Percentiles rank a stretch among this genome's conserved stretches.
These are phyloP conservation scores for Dinomys branickii DNA, from an alignment of 2,113 vertebrate species.

Conservation along the genomic window DNA sequence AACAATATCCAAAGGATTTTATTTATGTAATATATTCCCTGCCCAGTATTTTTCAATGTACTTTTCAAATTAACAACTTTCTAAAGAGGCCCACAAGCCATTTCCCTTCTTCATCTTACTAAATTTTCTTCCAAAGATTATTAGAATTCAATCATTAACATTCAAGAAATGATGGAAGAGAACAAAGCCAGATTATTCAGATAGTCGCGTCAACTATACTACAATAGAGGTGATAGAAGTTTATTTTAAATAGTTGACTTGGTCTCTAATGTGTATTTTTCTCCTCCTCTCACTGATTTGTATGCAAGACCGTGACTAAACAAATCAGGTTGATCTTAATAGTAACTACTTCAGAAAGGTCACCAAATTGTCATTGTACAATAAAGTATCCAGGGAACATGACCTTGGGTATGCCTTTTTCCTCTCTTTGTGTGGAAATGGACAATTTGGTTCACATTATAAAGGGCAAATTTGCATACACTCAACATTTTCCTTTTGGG, in stretches of 20 bases:
- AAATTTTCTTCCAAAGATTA: not conserved
- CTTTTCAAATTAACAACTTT: not conserved
- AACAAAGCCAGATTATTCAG: not conserved
- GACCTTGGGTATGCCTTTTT: slow-evolving; percentile 59
- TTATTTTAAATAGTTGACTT: slow-evolving; percentile 34
- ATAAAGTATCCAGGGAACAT: not conserved
- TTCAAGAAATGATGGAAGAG: not conserved
- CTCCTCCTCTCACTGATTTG: slow-evolving; percentile 42
- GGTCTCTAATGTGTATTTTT: not conserved
- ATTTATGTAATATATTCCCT: not conserved
- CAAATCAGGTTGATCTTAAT: slow-evolving; percentile 64
- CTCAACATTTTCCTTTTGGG: slow-evolving; percentile 62
- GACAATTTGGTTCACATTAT: slow-evolving; percentile 62
- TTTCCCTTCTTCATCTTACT: not conserved
- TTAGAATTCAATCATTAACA: not conserved
- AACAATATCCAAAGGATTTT: not conserved
- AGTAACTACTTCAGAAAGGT: slow-evolving; percentile 69
- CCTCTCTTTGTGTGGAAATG: slow-evolving; percentile 64
- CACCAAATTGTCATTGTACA: slow-evolving; percentile 44
- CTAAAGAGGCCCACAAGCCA: not conserved
- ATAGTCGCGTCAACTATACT: not conserved
- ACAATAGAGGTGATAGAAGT: not conserved
- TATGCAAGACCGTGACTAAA: slow-evolving; percentile 39
- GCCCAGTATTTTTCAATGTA: not conserved
- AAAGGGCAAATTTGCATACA: slow-evolving; percentile 80